Base-by-base conservation (phyloP, 2,797 vertebrate genomes). In the Ammospiza maritima region DNA sequence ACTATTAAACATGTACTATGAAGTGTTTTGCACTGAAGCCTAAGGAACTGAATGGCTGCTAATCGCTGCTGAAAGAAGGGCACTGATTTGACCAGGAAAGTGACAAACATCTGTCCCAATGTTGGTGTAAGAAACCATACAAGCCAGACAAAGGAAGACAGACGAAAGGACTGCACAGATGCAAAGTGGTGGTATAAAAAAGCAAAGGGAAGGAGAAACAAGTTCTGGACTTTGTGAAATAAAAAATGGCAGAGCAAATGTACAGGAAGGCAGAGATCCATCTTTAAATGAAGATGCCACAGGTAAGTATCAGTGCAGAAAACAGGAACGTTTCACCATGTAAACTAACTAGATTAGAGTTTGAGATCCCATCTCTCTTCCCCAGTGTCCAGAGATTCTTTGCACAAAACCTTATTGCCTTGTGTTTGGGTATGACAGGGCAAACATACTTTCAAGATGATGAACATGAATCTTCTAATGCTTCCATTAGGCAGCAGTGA, bases 401-500 rank as follows among this genome's bases (percentile, higher is more conserved):
- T 73, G 54, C 44, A 70, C 45, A 87, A 86, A 90, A 60, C 34
- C 34, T 88, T 47, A 53, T 1, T 48, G 40, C 42, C 30, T 30
- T 34, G 18, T 40, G 38, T 58, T 64, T 38, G 67, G 38, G 19
- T 51, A 50, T 3, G 10, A 64, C 36, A 71, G 32, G 22, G 29
- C 0, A 2, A 95, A 82, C 30, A 57, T 1, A 1, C 9, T 71
- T 70, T 61, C n/a, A 87, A 81, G 58, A 78, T 13, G 36, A 75
- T 42, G 30, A 84, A 76, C 13, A 1, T 9, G 8, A 75, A n/a
- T 79, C 56, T 89, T 58, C 67, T 85, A 69, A 86, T 74, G 48
- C 36, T 94, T 93, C 77, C 64, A 70, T 53, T 38, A 91, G 54
- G 53, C 42, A 83, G 70, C 57, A 90, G 17, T 16, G 51, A 92